phyloP scores from a whole-genome alignment of 2,888 invertebrate genomes.

The Neoscelio sp. region DNA sequence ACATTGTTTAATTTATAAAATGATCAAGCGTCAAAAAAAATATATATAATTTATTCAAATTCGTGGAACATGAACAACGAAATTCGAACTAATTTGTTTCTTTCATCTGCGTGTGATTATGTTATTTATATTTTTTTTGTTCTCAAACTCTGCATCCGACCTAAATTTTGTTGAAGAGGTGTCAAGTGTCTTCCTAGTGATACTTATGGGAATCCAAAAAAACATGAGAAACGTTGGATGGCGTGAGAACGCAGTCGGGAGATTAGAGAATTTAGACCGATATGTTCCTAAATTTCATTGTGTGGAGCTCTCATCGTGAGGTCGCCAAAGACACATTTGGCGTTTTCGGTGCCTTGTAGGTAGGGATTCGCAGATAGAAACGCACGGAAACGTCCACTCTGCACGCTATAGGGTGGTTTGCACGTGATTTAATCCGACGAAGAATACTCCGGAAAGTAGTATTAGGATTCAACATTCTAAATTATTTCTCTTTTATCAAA shows the following conservation, averaged over 20 bases:
- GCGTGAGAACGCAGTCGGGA: constrained; percentile 47
- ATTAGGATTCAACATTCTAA: constrained; percentile 7
- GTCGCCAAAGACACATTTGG: constrained; percentile 56
- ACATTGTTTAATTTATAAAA: background rate
- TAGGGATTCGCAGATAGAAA: constrained; percentile 35
- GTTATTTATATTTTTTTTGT: constrained; percentile 6
- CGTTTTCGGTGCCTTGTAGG: constrained; percentile 21
- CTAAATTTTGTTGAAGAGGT: constrained; percentile 6
- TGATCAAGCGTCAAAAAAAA: background rate
- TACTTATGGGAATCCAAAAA: background rate
- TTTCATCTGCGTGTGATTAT: background rate
- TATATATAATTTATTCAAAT: constrained; percentile 4
- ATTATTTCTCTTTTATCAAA: constrained; percentile 16
- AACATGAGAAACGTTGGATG: constrained; percentile 16
- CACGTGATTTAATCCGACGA: constrained; percentile 41
- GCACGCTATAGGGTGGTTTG: constrained; percentile 51
- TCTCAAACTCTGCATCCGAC: background rate
- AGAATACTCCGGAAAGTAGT: constrained; percentile 27
- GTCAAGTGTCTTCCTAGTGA: constrained; percentile 15
- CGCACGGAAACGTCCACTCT: constrained; percentile 51
- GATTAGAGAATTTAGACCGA: constrained; percentile 31
- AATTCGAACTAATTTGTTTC: background rate
- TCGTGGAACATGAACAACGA: background rate
- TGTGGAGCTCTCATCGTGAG: constrained; percentile 41
- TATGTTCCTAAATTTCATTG: constrained; percentile 38